These are phyloP conservation scores for Oithona nana DNA, from an alignment of 2,888 invertebrate species.

Conservation along the genomic window DNA sequence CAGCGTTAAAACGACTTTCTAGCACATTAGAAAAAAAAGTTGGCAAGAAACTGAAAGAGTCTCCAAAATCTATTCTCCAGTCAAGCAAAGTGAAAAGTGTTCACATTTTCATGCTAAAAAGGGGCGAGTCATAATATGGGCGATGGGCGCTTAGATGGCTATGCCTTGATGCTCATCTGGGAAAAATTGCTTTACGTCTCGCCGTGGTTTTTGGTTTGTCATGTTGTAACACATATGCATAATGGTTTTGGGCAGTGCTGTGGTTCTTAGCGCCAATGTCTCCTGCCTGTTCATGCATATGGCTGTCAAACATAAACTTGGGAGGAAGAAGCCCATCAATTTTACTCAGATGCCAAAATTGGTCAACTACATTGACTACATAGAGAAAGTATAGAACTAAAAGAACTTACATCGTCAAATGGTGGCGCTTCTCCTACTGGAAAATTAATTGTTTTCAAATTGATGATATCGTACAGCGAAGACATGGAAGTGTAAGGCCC, in stretches of 20 bases:
- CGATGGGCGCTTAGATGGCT: too few species aligned
- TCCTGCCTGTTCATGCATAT: not conserved
- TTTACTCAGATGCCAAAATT: not conserved
- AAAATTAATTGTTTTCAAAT: constrained; percentile 17
- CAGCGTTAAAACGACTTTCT: too few species aligned
- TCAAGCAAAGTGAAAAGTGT: too few species aligned
- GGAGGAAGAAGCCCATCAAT: not conserved
- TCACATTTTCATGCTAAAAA: too few species aligned
- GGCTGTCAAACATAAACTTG: not conserved
- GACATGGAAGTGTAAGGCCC: constrained; percentile 14
- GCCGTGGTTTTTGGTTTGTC: not conserved
- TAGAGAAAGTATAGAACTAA: not conserved
- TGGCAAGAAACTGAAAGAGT: too few species aligned
- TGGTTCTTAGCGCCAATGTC: not conserved
- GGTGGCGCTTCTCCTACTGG: constrained; percentile 23
- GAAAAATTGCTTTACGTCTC: too few species aligned
- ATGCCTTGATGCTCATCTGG: too few species aligned
- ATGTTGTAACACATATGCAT: not conserved
- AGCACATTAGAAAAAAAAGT: too few species aligned
- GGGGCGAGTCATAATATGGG: too few species aligned
- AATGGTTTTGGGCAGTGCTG: not conserved
- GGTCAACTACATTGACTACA: not conserved
- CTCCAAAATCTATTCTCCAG: too few species aligned
- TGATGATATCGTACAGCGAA: constrained; percentile 7
- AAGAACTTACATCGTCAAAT: constrained; percentile 31